These are phyloP conservation scores for Megaleporinus macrocephalus DNA, from an alignment of 2,113 vertebrate genomes.

Conservation along the genomic window DNA sequence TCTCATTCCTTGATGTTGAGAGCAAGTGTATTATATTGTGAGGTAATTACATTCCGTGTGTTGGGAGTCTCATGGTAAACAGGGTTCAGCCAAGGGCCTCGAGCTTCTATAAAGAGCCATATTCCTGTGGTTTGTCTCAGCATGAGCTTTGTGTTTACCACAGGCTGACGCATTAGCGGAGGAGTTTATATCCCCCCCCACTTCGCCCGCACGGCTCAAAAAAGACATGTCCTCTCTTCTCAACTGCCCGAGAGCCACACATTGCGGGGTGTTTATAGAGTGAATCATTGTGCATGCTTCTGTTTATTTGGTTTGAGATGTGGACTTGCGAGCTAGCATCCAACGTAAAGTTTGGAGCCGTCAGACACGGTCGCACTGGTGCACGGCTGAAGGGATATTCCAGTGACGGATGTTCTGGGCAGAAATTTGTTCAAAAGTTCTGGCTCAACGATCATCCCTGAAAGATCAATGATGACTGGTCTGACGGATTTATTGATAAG, in stretches of 20 bases:
- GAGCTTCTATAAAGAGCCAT: conserved; percentile 28
- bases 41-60: conserved; percentile 2
- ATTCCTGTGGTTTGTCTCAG: conserved; percentile 38
- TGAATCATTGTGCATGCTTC: conserved; percentile 24
- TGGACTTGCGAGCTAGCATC: neutral
- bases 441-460: conserved; percentile 1
- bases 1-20: conserved; percentile 19
- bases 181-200: conserved; percentile 29
- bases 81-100: conserved; percentile 36
- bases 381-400: neutral
- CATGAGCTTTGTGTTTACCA: conserved; percentile 37
- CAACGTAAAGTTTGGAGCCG: neutral
- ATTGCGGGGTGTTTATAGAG: conserved; percentile 25
- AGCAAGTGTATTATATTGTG: neutral
- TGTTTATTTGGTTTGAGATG: neutral
- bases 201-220: conserved; percentile 1
- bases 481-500: conserved; percentile 55
- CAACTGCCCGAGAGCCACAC: neutral
- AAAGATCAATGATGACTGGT: conserved; percentile 44
- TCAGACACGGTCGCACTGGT: neutral
- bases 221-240: neutral
- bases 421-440: conserved; percentile 28
- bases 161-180: conserved; percentile 16
- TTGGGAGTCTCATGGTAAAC: conserved; percentile 26
- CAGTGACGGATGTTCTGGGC: conserved; percentile 33